A percentile compares a stretch with the other conserved stretches of the same genome.
Conservation (phyloP, 53 echinoderm and acorn worm genomes). For the Holothuria scabra region DNA sequence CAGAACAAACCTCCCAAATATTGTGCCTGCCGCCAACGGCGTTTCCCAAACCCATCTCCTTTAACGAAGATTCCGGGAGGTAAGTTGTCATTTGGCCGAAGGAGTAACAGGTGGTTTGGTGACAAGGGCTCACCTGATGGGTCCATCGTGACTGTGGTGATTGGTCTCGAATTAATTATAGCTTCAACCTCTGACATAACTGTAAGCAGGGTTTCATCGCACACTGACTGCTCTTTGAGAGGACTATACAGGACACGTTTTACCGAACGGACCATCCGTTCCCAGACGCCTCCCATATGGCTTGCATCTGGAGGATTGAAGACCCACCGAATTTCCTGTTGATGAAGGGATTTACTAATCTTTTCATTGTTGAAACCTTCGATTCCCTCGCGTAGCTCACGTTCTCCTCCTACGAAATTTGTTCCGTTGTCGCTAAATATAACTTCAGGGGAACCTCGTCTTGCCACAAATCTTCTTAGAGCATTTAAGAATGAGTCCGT, state of each 20-base stretch:
- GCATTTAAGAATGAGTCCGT: slow-evolving; percentile 64
- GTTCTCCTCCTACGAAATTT: slow-evolving; percentile 58
- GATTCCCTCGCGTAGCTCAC: slow-evolving; percentile 54
- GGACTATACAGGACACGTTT: slow-evolving; percentile 52
- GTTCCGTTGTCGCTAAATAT: slow-evolving; percentile 71
- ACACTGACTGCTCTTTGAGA: slow-evolving; percentile 48
- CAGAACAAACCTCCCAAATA: slow-evolving; percentile 64
- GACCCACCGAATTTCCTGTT: slow-evolving; percentile 59
- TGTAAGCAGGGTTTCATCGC: slow-evolving; percentile 56
- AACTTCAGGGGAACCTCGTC: slow-evolving; percentile 58
- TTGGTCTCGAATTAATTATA: slow-evolving; percentile 61
- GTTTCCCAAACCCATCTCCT: slow-evolving; percentile 33
- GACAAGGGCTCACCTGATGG: slow-evolving; percentile 57
- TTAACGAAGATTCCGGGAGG: slow-evolving; percentile 48
- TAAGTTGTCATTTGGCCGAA: not conserved
- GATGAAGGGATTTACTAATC: slow-evolving; percentile 35
- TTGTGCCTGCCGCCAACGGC: slow-evolving; percentile 69
- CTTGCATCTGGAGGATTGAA: slow-evolving; percentile 68
- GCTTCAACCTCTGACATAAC: slow-evolving; percentile 67
- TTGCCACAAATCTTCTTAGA: slow-evolving; percentile 58
- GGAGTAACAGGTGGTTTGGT: slow-evolving; percentile 67
- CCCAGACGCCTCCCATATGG: slow-evolving; percentile 79
- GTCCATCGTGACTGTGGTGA: slow-evolving; percentile 58
- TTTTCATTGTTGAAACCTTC: slow-evolving; percentile 17
- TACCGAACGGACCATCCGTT: slow-evolving; percentile 59